phyloP scores from a whole-genome alignment of 2,888 invertebrate species.

The Ormyrus pomaceus region DNA sequence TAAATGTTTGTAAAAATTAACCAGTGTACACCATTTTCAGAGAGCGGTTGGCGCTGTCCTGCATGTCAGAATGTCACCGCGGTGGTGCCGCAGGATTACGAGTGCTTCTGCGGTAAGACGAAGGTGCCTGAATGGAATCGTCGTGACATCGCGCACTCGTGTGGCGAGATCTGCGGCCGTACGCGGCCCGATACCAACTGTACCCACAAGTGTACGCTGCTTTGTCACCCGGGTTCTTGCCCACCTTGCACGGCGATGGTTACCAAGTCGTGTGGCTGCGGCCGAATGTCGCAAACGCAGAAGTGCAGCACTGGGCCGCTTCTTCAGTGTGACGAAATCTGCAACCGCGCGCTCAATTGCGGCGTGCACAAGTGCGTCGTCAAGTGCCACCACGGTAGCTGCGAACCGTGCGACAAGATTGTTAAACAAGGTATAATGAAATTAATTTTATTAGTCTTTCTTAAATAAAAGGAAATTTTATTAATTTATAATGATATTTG shows the following conservation, averaged over 20 bases:
- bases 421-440: constrained; percentile 80
- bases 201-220: constrained; percentile 81
- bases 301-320: constrained; percentile 85
- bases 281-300: constrained; percentile 82
- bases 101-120: constrained; percentile 92
- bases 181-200: constrained; percentile 74
- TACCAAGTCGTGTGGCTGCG: constrained; percentile 86
- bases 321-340: constrained; percentile 85
- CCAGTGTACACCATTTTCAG: constrained; percentile 66
- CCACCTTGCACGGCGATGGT: constrained; percentile 90
- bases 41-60: constrained; percentile 95
- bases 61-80: constrained; percentile 92
- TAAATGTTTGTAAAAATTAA: not conserved
- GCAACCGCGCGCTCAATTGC: constrained; percentile 87
- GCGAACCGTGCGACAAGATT: constrained; percentile 82
- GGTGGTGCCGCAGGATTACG: constrained; percentile 87
- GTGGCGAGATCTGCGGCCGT: constrained; percentile 90
- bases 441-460: not conserved
- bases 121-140: constrained; percentile 86
- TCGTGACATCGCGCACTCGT: constrained; percentile 90
- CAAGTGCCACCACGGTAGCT: constrained; percentile 88
- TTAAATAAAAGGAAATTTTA: not conserved
- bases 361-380: constrained; percentile 84
- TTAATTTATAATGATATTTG: not conserved
- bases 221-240: constrained; percentile 92